Base-by-base conservation (phyloP, 2,888 invertebrate species). In the Ethmia dodecea region DNA sequence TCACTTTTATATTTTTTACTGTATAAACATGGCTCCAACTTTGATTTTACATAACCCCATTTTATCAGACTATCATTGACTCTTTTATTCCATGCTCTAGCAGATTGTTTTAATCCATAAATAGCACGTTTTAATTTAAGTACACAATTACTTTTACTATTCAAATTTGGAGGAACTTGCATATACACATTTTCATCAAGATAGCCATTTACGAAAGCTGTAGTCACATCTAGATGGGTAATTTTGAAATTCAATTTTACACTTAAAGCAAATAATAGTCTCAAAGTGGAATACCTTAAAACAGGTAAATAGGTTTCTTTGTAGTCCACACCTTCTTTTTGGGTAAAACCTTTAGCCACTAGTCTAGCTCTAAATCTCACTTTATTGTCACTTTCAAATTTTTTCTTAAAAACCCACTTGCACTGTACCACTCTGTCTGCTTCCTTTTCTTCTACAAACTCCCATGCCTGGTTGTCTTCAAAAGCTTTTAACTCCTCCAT, bases 261-360 rank as follows among this genome's bases (percentile, higher is more conserved):
- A 31, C 37, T 28, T 26, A 48, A 35, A 8, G 42, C 40, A 16
- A 45, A 41, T 6, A 47, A 26, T 10, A 45, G 8, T 33, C 37
- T 39, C 1, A 47, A 15, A n/a, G 39, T 45, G 8, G 45, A 35
- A 22, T 48, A 32, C 16, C 43, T 31, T 4, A 45, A 32, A 8
- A 42, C 42, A 9, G 42, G 45, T 4, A 43, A 45, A 35, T 40
- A 48, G 5, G 38, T 43, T 9, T 45, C 42, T 1, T 28, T 24
- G 35, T 29, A 48, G 24, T 45, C 45, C 9, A 45, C 13, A 12
- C 42, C 45, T 9, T 26, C 10, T 28, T 28, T 32, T 31, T 47
- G 47, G 0, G 35, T 39, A 13, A 38, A 45, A 6, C 42, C 42
- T 13, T 37, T 41, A 4, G 31, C 31, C 5, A 32, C 32, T 12